phyloP scores from a whole-genome alignment of 2,797 vertebrate genomes.

The Enteromius thamalakanensis region DNA sequence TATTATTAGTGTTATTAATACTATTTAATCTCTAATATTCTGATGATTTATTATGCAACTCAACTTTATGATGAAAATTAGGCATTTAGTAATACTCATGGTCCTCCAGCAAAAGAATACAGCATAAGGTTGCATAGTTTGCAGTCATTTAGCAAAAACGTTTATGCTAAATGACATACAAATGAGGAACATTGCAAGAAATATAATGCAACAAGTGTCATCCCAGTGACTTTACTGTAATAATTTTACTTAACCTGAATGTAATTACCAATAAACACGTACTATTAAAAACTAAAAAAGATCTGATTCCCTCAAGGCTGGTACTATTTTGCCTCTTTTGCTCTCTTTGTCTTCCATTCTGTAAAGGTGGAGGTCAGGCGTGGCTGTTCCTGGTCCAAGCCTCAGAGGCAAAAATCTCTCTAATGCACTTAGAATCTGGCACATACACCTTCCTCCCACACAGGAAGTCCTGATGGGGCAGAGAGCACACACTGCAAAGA shows the following conservation, averaged over 20 bases:
- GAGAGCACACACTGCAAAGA: slow-evolving; percentile 33
- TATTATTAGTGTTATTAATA: background rate
- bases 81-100: background rate
- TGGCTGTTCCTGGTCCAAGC: background rate
- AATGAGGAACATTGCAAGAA: background rate
- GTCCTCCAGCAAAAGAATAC: background rate
- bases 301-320: background rate
- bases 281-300: background rate
- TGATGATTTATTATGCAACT: background rate
- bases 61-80: background rate
- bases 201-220: background rate
- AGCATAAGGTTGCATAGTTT: background rate
- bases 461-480: slow-evolving; percentile 29
- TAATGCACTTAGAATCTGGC: slow-evolving; percentile 40
- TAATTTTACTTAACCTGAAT: background rate
- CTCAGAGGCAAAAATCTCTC: slow-evolving; percentile 33
- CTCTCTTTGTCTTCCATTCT: slow-evolving; percentile 28
- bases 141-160: background rate
- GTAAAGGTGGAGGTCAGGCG: slow-evolving; percentile 29
- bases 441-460: slow-evolving; percentile 31
- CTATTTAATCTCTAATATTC: background rate
- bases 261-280: background rate
- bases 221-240: background rate
- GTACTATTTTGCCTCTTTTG: slow-evolving; percentile 20
- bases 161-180: background rate